These are phyloP conservation scores for Drosophila nigromelanica DNA, from an alignment of 1,140 invertebrate genomes.

Conservation along the genomic window DNA sequence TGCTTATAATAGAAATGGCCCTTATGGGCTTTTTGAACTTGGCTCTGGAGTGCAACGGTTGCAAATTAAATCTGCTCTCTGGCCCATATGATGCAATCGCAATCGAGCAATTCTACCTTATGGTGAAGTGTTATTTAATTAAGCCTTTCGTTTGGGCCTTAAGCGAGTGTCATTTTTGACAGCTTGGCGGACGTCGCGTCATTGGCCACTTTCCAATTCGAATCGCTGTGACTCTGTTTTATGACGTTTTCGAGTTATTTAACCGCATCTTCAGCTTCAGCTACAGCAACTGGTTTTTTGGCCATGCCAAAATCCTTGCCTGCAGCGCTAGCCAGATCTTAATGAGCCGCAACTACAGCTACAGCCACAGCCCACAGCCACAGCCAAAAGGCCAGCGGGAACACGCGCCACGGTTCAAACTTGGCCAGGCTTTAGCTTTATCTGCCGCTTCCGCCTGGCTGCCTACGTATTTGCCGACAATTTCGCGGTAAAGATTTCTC, in stretches of 20 bases:
- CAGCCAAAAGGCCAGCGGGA: slow-evolving; percentile 37
- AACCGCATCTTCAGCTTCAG: slow-evolving; percentile 36
- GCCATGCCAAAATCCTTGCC: slow-evolving; percentile 68
- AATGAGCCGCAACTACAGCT: slow-evolving; percentile 42
- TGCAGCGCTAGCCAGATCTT: slow-evolving; percentile 49
- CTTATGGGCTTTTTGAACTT: slow-evolving; percentile 70
- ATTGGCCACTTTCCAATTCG: slow-evolving; percentile 42
- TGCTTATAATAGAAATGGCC: slow-evolving; percentile 37
- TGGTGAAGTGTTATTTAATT: slow-evolving; percentile 45
- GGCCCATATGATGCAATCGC: slow-evolving; percentile 58
- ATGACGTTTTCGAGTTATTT: slow-evolving; percentile 53
- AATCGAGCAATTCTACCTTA: slow-evolving; percentile 51
- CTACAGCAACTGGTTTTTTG: slow-evolving; percentile 48
- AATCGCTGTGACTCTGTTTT: slow-evolving; percentile 32
- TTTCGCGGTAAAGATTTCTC: slow-evolving; percentile 61
- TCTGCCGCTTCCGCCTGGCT: slow-evolving; percentile 51
- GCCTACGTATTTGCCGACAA: slow-evolving; percentile 39
- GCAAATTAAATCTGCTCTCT: slow-evolving; percentile 36
- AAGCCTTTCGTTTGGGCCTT: slow-evolving; percentile 49
- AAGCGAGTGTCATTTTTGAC: slow-evolving; percentile 49
- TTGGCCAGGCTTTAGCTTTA: slow-evolving; percentile 34
- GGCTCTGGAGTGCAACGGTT: slow-evolving; percentile 38
- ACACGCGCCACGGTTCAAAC: slow-evolving; percentile 62
- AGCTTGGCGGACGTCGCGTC: slow-evolving; percentile 43
- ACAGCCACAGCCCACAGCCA: slow-evolving; percentile 14